These are phyloP conservation scores for Odontocerum albicorne DNA, from an alignment of 2,888 invertebrate genomes.

Conservation along the genomic window DNA sequence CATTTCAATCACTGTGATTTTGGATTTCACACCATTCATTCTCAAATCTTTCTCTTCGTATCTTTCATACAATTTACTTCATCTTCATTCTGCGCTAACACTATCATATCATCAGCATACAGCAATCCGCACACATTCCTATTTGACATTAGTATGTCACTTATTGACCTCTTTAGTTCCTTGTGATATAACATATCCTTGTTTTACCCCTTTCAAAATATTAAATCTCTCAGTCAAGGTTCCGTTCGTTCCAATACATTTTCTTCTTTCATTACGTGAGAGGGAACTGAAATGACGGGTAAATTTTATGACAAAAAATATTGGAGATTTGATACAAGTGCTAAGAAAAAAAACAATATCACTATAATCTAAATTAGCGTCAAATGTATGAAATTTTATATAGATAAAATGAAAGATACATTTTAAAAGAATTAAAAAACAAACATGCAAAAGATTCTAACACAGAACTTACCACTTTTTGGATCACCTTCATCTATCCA, in stretches of 20 bases:
- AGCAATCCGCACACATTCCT: no score
- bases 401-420: not conserved
- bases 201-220: no score
- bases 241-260: not conserved
- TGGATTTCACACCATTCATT: no score
- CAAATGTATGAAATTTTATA: not conserved
- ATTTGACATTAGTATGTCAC: no score
- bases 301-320: not conserved
- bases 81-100: no score
- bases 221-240: no score
- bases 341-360: not conserved
- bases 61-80: no score
- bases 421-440: not conserved
- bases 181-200: no score
- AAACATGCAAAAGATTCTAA: slow-evolving; percentile 11
- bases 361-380: not conserved
- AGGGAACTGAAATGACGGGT: not conserved
- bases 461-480: slow-evolving; percentile 24
- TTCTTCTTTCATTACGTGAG: not conserved
- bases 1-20: no score
- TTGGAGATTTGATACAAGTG: not conserved
- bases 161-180: no score
- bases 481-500: slow-evolving; percentile 24
- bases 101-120: no score
- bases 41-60: no score